A percentile compares a stretch with the other conserved stretches of the same genome.
Conservation (phyloP, 2,113 vertebrate species). For the Glaucomys volans region DNA sequence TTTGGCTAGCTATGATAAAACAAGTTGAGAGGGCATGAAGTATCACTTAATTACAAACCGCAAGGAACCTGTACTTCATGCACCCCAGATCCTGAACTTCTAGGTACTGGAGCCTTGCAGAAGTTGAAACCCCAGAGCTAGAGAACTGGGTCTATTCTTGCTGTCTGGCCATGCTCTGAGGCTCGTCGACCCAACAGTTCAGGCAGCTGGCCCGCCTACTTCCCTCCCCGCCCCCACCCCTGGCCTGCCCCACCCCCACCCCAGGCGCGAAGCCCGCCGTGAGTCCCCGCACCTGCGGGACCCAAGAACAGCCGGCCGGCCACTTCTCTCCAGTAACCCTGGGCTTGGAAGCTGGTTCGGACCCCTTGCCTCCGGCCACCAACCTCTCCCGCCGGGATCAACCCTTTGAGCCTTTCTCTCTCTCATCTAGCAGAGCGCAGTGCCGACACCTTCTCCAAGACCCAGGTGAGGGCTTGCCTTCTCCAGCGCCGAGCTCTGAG, state of each 20-base stretch:
- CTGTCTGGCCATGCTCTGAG: neutral
- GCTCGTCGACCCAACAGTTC: neutral
- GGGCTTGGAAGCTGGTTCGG: neutral
- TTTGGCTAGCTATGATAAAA: neutral
- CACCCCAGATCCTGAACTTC: neutral
- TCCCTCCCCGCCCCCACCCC: constrained; percentile 33
- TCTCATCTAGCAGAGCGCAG: neutral
- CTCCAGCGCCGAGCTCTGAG: neutral
- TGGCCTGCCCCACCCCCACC: constrained; percentile 31
- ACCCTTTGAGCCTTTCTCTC: neutral
- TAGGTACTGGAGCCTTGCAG: neutral
- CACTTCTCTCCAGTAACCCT: neutral
- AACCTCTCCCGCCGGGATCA: neutral
- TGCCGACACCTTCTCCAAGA: neutral
- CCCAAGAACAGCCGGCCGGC: neutral
- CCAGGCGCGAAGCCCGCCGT: neutral
- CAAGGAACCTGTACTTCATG: neutral
- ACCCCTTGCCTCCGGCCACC: constrained; percentile 10
- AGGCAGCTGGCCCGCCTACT: neutral
- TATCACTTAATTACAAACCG: constrained; percentile 14
- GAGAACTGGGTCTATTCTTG: neutral
- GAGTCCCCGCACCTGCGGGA: constrained; percentile 33
- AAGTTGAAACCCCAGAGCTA: neutral
- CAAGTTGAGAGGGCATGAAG: neutral
- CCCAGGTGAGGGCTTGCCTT: neutral